These are phyloP conservation scores for Cladorhizidae sp. DNA, from an alignment of 37 sponge, comb jelly and placozoan species.

Conservation along the genomic window DNA sequence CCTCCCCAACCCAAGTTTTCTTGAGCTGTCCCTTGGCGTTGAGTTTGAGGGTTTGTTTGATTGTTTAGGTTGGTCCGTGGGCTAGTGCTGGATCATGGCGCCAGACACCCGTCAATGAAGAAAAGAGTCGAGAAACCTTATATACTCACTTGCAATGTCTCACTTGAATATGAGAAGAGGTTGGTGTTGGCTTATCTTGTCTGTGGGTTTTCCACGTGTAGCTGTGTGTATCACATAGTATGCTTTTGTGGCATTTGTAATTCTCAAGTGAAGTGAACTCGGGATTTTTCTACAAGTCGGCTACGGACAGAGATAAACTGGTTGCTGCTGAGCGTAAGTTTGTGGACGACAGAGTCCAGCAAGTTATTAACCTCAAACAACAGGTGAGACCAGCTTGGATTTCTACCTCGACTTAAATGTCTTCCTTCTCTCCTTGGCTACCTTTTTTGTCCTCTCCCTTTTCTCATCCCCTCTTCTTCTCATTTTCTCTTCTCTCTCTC, in stretches of 20 bases:
- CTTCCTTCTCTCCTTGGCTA: not conserved
- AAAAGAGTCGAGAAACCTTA: constrained; percentile 91
- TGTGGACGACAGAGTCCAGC: constrained; percentile 90
- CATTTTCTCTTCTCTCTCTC: too few relatives aligned
- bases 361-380: constrained; percentile 92
- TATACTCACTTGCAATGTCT: constrained; percentile 99
- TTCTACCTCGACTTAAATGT: too few relatives aligned
- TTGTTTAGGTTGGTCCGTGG: constrained; percentile 82
- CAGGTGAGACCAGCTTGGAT: constrained; percentile 53
- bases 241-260: too few relatives aligned
- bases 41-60: not conserved
- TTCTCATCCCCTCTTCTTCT: not conserved
- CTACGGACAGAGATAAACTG: constrained; percentile 91
- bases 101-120: constrained; percentile 97
- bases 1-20: constrained; percentile 4
- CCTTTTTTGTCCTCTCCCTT: not conserved
- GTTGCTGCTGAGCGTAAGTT: constrained; percentile 94
- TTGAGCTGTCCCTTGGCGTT: not conserved
- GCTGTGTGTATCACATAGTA: too few relatives aligned
- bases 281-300: constrained; percentile 95
- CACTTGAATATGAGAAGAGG: constrained; percentile 99
- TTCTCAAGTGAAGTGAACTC: constrained; percentile 91
- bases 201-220: not conserved
- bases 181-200: constrained; percentile 13
- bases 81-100: constrained; percentile 97